Evolutionary conservation across 1,140 invertebrate genomes (phyloP).

Genomic region (Pseudoatta argentina): DNA sequence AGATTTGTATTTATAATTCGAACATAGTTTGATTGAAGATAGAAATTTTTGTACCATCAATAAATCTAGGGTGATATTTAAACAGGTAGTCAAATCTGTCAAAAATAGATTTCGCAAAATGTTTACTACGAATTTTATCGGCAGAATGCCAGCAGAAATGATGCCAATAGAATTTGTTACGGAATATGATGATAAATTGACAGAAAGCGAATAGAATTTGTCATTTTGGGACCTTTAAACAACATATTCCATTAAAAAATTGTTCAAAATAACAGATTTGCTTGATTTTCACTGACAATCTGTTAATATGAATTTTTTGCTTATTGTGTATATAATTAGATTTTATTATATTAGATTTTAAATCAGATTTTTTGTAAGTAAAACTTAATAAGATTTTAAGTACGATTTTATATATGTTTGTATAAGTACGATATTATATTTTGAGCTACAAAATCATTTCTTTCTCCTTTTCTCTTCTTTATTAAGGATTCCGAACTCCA

Average conservation of each 20-base stretch:
- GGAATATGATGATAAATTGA: background rate
- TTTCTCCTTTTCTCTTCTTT: no score
- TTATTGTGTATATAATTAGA: background rate
- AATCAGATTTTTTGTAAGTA: background rate
- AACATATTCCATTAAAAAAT: background rate
- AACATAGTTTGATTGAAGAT: background rate
- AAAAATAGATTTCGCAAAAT: background rate
- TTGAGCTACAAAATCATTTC: background rate
- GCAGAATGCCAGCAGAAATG: background rate
- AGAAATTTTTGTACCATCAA: background rate
- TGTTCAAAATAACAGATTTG: background rate
- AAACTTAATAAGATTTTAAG: background rate
- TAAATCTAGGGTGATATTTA: background rate
- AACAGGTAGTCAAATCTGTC: background rate
- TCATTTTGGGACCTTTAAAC: background rate
- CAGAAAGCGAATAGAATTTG: background rate
- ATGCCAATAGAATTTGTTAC: background rate
- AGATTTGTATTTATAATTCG: background rate
- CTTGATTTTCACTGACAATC: background rate
- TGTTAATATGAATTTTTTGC: background rate
- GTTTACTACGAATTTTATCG: no score
- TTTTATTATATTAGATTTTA: background rate
- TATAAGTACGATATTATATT: background rate
- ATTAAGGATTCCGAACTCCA: no score
- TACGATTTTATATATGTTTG: no score